phyloP scores from a whole-genome alignment of 1,140 invertebrate genomes.

The Cyrtorhinus lividipennis region DNA sequence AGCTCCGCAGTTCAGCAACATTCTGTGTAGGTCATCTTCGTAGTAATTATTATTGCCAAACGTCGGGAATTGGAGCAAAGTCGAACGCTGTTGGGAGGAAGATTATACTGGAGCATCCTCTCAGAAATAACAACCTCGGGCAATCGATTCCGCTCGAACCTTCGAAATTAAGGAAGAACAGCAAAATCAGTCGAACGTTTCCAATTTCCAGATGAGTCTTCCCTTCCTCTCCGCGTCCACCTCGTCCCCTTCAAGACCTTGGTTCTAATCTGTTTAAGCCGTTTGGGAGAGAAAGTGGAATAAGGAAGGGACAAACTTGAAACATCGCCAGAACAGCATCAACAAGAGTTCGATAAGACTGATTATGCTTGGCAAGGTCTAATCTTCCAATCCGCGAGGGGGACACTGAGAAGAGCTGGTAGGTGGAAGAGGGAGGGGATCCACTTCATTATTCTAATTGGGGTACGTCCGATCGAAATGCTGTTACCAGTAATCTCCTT shows the following conservation, averaged over 20 bases:
- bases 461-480: not conserved
- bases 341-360: not conserved
- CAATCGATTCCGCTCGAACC: no score
- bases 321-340: not conserved
- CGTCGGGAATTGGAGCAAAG: no score
- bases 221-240: not conserved
- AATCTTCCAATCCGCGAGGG: not conserved
- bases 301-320: not conserved
- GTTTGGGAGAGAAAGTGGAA: not conserved
- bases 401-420: no score
- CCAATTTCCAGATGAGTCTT: not conserved
- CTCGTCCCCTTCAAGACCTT: not conserved
- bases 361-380: not conserved
- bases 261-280: not conserved
- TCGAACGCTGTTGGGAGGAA: no score
- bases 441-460: not conserved
- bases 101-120: no score
- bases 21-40: no score
- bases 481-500: not conserved
- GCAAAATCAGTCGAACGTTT: no score
- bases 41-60: no score
- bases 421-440: no score
- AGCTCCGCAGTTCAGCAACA: no score
- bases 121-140: no score
- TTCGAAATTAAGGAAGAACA: no score